Conservation (phyloP, 2,113 vertebrate species). For the Charadrius vociferus region DNA sequence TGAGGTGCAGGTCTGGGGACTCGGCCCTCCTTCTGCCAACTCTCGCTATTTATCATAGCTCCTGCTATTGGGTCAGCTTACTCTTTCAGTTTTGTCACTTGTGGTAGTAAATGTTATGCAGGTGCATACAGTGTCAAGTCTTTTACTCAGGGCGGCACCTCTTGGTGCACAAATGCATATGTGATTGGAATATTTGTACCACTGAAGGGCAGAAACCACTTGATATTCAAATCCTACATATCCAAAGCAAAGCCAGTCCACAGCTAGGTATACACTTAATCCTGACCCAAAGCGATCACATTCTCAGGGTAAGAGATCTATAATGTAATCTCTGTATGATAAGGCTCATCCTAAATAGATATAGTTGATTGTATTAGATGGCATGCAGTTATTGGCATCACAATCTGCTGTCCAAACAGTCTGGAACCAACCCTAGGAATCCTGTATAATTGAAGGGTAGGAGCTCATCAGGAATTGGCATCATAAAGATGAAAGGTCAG, state of each 20-base stretch:
- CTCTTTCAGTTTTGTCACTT: not conserved
- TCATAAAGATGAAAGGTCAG: conserved; percentile 47
- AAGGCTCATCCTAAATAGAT: not conserved
- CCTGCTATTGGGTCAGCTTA: not conserved
- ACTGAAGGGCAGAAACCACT: not conserved
- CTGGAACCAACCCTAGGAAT: not conserved
- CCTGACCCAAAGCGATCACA: not conserved
- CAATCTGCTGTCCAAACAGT: conserved; percentile 29
- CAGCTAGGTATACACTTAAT: not conserved
- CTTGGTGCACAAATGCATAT: not conserved
- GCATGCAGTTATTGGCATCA: not conserved
- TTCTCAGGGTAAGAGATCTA: not conserved
- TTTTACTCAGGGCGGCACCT: not conserved
- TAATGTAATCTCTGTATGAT: not conserved
- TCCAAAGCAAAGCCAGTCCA: not conserved
- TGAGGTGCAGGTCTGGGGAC: not conserved
- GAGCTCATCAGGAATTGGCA: conserved; percentile 36
- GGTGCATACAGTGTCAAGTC: not conserved
- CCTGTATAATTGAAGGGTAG: conserved; percentile 15
- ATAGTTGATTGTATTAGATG: not conserved
- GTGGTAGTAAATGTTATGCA: not conserved
- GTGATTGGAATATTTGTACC: not conserved
- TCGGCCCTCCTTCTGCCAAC: not conserved
- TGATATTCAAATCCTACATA: not conserved
- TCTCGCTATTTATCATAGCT: not conserved